Conservation (phyloP, 1,140 invertebrate species). For the Batillaria attramentaria region DNA sequence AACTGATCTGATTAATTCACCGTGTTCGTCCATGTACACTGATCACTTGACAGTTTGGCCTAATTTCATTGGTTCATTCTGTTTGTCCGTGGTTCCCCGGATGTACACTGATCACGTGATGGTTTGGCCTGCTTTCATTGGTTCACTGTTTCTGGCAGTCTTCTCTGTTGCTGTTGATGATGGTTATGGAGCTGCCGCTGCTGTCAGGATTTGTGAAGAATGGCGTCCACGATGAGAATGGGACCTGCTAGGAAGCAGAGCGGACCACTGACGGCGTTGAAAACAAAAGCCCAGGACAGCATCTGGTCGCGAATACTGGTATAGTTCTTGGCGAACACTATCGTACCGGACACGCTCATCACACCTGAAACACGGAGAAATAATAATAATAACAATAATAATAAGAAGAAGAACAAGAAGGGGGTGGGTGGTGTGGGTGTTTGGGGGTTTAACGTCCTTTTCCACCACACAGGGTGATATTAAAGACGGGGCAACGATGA, state of each 20-base stretch:
- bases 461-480: too few species aligned
- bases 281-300: conserved; percentile 22
- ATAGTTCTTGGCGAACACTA: conserved; percentile 19
- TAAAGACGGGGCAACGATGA: too few species aligned
- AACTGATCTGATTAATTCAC: too few species aligned
- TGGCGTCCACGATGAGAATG: conserved; percentile 11
- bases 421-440: too few species aligned
- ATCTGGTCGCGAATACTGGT: neutral
- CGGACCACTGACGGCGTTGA: conserved; percentile 10
- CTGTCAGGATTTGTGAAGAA: neutral
- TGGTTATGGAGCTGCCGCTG: neutral
- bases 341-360: neutral
- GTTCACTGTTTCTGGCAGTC: neutral
- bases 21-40: neutral
- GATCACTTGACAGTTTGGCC: neutral
- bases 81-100: too few species aligned
- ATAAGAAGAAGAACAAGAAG: too few species aligned
- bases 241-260: conserved; percentile 7
- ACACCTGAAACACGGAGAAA: conserved; percentile 21
- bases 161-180: neutral
- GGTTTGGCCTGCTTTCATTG: neutral
- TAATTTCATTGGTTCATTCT: too few species aligned
- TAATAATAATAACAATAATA: too few species aligned
- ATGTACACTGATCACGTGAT: neutral
- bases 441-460: too few species aligned